These are phyloP conservation scores for Meloidogyne exigua DNA, from an alignment of 1,140 invertebrate species.

Conservation along the genomic window DNA sequence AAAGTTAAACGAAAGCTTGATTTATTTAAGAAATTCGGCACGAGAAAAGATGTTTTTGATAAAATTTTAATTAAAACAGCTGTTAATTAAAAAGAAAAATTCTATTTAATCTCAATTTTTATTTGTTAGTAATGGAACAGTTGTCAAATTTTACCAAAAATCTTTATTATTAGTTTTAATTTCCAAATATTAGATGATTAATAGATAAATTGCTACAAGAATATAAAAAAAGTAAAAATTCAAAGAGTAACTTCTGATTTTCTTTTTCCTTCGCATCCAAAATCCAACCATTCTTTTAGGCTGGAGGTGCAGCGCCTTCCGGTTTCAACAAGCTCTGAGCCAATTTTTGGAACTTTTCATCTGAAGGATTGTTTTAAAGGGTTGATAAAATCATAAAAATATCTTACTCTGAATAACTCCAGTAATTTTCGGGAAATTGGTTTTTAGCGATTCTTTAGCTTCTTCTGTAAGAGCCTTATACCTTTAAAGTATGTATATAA, in stretches of 20 bases:
- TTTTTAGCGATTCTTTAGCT: constrained; percentile 44
- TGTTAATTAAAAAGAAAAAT: background rate
- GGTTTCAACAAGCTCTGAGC: constrained; percentile 54
- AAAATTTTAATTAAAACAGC: background rate
- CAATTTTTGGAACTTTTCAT: constrained; percentile 55
- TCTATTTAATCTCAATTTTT: no score
- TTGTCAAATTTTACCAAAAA: background rate
- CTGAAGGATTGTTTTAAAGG: constrained; percentile 50
- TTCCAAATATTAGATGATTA: background rate
- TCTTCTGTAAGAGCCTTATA: constrained; percentile 45
- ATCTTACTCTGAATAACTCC: constrained; percentile 46
- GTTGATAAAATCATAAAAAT: background rate
- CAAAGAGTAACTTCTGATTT: background rate
- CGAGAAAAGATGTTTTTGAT: no score
- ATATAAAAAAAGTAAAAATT: background rate
- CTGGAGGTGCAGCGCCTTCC: constrained; percentile 24
- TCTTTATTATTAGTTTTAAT: background rate
- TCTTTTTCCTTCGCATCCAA: background rate
- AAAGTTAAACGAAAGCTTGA: no score
- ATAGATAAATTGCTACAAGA: background rate
- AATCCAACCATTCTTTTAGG: constrained; percentile 15
- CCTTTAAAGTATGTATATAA: constrained; percentile 11
- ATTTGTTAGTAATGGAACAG: background rate
- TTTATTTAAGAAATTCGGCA: no score
- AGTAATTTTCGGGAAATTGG: constrained; percentile 50